Base-by-base conservation (phyloP, 2,888 invertebrate species). In the Drosophila merina region DNA sequence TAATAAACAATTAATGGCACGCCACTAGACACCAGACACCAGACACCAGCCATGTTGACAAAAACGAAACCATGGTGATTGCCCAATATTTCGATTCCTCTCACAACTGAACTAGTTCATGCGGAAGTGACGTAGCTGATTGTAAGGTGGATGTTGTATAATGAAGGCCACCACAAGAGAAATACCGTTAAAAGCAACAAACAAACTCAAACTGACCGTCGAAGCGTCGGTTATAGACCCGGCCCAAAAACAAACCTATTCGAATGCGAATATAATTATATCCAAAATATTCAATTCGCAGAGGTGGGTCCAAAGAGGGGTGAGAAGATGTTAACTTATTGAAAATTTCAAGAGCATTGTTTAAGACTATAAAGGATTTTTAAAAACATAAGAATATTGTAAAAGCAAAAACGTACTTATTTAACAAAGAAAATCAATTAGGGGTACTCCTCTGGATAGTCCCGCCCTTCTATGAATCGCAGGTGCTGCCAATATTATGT, bases 81-180 rank as follows among this genome's bases (percentile, higher is more conserved):
- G 73, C 57, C 63, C 57, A 67, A 72, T 64, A 66, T 8, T 38
- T 66, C 40, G 38, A 54, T 12, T 64, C 57, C 49, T 28, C 36
- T 50, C 28, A 20, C 30, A 30, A 26, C 25, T 26, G 50, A 76
- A 77, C 76, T 72, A 68, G 81, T 66, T 74, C 66, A 67, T 69
- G 64, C 85, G 82, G 87, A 82, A 82, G 76, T 82, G 79, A 70
- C 64, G 50, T 42, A 45, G 68, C 38, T 42, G 60, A 72, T 57
- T 66, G 69, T 63, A 42, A 40, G 14, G 31, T 57, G 51, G 57
- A 60, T 72, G 68, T 57, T 48, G 55, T 68, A 54, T 72, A 75
- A 72, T 72, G 45, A 57, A 58, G 67, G 77, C 66, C 68, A 44
- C n/a, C 64, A 31, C 49, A 66, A 60, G 42, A 50, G 42, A 51